Base-by-base conservation (phyloP, 2,113 vertebrate genomes). In the Glareola pratincola region DNA sequence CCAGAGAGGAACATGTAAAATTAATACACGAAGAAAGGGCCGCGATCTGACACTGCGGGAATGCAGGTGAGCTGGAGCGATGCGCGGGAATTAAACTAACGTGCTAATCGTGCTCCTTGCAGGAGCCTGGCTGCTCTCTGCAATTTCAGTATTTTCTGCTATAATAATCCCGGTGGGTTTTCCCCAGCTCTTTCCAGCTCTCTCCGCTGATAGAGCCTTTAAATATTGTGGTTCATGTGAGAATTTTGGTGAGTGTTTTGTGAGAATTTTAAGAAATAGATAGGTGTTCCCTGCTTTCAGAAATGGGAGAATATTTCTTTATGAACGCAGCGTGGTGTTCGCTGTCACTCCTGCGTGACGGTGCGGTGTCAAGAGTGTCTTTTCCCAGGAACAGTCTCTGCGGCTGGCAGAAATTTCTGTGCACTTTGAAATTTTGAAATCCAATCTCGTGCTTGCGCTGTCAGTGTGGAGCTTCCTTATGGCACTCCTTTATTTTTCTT, bases 31-130 rank as follows among this genome's bases (percentile, higher is more conserved):
- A 88, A 95, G 96, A 96, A 87, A 96, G 90, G 54, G 75, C 94
- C 92, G 90, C 71, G 85, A 94, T 94, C 95, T 93, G 97, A 93
- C 96, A 95, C 96, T 95, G 85, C 96, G 96, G 98, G 97, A 96
- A 88, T 95, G 95, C 97, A 98, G 97, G 96, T 97, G 96, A 95
- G 96, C 96, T 93, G 80, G 85, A 68, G 81, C 54, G 36, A 66
- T 59, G 66, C 17, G 18, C 36, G 10, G 89, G 91, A 94, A 83
- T 95, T 86, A 89, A 78, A 82, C 67, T 53, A 48, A 72, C 41
- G 34, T 63, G 81, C 80, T 84, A 60, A 93, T 90, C 4, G 19
- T 27, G 57, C 66, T 50, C 76, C 50, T 3, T 12, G 6, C 66
- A 37, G 37, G 62, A 77, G 73, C 39, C 50, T 41, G 45, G 21